phyloP scores from a whole-genome alignment of 1,140 invertebrate genomes.

The Bombus ignitus region DNA sequence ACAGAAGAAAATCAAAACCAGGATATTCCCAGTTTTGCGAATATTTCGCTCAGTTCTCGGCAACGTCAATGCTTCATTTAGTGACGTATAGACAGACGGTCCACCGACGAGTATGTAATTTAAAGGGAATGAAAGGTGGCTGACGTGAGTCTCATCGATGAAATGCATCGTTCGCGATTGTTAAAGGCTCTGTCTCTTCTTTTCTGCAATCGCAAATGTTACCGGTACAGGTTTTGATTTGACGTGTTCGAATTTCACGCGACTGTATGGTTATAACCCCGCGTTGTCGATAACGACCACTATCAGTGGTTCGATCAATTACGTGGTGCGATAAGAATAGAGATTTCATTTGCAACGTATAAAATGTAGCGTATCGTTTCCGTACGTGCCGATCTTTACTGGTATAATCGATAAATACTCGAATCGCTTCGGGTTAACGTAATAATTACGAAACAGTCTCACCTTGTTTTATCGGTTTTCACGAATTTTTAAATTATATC shows the following conservation, averaged over 20 bases:
- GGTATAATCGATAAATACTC: neutral
- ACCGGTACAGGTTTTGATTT: neutral
- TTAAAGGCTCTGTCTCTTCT: neutral
- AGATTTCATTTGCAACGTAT: neutral
- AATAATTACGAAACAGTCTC: neutral
- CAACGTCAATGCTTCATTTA: neutral
- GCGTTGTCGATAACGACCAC: neutral
- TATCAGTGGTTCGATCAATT: neutral
- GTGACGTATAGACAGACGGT: neutral
- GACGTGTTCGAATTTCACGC: neutral
- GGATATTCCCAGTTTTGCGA: neutral
- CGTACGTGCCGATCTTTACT: neutral
- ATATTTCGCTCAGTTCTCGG: neutral
- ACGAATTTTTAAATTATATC: neutral
- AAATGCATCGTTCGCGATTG: neutral
- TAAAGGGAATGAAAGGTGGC: neutral
- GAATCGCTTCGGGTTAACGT: neutral
- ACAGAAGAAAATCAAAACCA: neutral
- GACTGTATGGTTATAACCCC: neutral
- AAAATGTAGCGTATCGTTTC: neutral
- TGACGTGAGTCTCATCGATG: neutral
- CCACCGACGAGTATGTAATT: neutral
- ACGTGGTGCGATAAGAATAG: slow-evolving; percentile 7
- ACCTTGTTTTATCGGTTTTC: neutral
- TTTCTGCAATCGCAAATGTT: neutral